Conservation (phyloP, 2,888 invertebrate genomes). For the Trachelus stipa region DNA sequence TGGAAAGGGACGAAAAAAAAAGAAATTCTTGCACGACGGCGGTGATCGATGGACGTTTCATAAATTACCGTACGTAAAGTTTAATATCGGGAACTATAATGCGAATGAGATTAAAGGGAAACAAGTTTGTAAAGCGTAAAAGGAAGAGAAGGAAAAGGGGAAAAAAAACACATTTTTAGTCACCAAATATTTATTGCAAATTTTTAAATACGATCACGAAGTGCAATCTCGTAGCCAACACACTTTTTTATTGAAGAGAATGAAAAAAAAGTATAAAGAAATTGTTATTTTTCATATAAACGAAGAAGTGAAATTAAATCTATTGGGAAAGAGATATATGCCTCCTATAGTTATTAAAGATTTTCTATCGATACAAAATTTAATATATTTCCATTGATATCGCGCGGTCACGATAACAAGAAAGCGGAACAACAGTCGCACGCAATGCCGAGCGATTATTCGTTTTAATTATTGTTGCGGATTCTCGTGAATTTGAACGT, state of each 20-base stretch:
- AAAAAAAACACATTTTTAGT: conserved; percentile 30
- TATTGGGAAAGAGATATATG: conserved; percentile 41
- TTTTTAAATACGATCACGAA: conserved; percentile 65
- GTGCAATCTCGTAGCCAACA: conserved; percentile 66
- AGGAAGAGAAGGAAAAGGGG: conserved; percentile 32
- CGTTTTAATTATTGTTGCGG: too few species aligned
- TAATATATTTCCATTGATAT: conserved; percentile 50
- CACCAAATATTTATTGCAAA: conserved; percentile 48
- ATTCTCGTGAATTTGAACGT: too few species aligned
- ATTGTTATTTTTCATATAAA: conserved; percentile 67
- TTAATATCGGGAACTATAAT: conserved; percentile 20
- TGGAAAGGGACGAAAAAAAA: not conserved
- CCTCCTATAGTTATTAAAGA: conserved; percentile 60
- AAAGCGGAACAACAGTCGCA: too few species aligned
- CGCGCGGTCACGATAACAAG: not conserved
- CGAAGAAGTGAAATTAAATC: conserved; percentile 46
- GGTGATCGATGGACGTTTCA: conserved; percentile 38
- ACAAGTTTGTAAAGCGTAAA: not conserved
- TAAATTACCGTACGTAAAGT: conserved; percentile 45
- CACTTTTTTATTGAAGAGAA: conserved; percentile 62
- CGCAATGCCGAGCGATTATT: too few species aligned
- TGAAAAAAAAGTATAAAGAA: conserved; percentile 53
- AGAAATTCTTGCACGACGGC: conserved; percentile 1
- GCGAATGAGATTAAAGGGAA: not conserved
- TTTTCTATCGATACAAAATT: conserved; percentile 57